Evolutionary conservation across 2,797 vertebrate species (phyloP).

Genomic region (Ptychobarbus kaznakovi): DNA sequence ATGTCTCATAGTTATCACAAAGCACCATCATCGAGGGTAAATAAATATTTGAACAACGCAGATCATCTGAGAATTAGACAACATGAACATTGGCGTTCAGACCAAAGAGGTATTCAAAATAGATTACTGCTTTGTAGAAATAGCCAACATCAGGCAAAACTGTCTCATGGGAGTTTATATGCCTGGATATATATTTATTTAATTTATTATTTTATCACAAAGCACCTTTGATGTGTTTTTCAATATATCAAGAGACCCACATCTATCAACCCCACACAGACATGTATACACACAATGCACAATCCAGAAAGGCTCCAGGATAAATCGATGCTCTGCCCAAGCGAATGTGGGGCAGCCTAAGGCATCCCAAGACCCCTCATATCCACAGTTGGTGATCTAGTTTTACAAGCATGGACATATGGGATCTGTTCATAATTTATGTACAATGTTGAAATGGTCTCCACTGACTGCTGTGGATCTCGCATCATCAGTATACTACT

Average conservation of each 20-base stretch:
- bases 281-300: slow-evolving; percentile 12
- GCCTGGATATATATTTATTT: slow-evolving; percentile 21
- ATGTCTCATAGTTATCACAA: too few species aligned
- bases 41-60: slow-evolving; percentile 16
- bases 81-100: not conserved
- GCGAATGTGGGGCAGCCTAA: slow-evolving; percentile 52
- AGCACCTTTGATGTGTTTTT: slow-evolving; percentile 46
- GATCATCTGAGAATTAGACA: slow-evolving; percentile 42
- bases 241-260: slow-evolving; percentile 37
- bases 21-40: too few species aligned
- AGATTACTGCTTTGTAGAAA: slow-evolving; percentile 43
- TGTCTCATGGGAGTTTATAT: slow-evolving; percentile 38
- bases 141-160: slow-evolving; percentile 34
- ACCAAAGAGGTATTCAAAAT: slow-evolving; percentile 24
- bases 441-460: slow-evolving; percentile 26
- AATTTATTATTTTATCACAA: slow-evolving; percentile 44
- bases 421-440: slow-evolving; percentile 64
- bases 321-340: slow-evolving; percentile 44
- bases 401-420: slow-evolving; percentile 64
- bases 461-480: slow-evolving; percentile 30
- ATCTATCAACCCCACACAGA: slow-evolving; percentile 9
- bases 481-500: not conserved
- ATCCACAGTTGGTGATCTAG: slow-evolving; percentile 69
- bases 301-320: slow-evolving; percentile 48
- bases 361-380: slow-evolving; percentile 47